Evolutionary conservation across 2,888 invertebrate species (phyloP).

Genomic region (Spisula subtruncata): DNA sequence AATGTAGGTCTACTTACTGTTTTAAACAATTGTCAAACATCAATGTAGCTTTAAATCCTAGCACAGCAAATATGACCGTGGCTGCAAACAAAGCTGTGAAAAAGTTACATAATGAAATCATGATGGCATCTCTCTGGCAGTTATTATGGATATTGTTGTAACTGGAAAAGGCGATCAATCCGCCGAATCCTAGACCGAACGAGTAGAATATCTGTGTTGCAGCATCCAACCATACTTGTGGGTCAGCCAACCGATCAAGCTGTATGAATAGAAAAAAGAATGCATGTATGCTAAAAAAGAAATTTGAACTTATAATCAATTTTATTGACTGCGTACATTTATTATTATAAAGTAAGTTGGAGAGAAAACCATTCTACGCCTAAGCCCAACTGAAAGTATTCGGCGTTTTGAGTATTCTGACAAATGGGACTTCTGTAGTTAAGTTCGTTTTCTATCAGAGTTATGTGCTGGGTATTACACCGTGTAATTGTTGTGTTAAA

Average conservation of each 20-base stretch:
- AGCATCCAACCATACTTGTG: constrained; percentile 98
- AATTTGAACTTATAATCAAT: too few relatives aligned
- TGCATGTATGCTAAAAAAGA: neutral
- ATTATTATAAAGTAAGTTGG: too few relatives aligned
- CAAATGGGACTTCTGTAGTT: too few relatives aligned
- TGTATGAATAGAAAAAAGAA: constrained; percentile 87
- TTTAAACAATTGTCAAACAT: constrained; percentile 81
- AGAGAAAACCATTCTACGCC: too few relatives aligned
- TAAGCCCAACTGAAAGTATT: too few relatives aligned
- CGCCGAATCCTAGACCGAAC: constrained; percentile 97
- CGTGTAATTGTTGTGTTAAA: too few relatives aligned
- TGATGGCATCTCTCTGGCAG: constrained; percentile 96
- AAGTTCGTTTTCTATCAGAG: too few relatives aligned
- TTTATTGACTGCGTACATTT: too few relatives aligned
- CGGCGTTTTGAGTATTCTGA: too few relatives aligned
- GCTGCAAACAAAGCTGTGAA: constrained; percentile 98
- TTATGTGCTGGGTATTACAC: too few relatives aligned
- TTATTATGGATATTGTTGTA: constrained; percentile 98
- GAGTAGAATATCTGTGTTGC: constrained; percentile 99
- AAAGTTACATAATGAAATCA: constrained; percentile 97
- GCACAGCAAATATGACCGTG: constrained; percentile 97
- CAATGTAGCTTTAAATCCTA: constrained; percentile 96
- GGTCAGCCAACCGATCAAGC: constrained; percentile 94
- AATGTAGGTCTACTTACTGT: constrained; percentile 75
- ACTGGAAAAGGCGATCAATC: constrained; percentile 97